Percentiles rank a stretch among this genome's conserved stretches.
phyloP scores from a whole-genome alignment of 2,888 invertebrate genomes.

The Drosophila emarginata region DNA sequence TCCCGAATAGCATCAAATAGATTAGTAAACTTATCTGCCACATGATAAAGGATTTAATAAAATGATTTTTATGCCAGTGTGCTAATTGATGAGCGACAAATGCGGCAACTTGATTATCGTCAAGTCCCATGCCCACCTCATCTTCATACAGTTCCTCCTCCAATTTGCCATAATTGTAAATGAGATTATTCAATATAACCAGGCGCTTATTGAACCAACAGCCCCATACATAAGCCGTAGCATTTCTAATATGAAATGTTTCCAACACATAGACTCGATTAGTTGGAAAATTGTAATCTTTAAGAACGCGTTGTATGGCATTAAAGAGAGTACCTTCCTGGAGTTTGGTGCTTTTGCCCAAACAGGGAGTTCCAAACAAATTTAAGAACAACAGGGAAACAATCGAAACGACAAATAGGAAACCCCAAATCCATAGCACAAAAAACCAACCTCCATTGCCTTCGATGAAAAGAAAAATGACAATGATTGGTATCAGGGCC shows the following conservation, averaged over 20 bases:
- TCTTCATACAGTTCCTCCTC: constrained; percentile 22
- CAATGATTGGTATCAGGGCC: constrained; percentile 46
- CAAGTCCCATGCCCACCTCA: constrained; percentile 44
- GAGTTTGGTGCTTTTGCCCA: constrained; percentile 38
- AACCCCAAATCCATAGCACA: constrained; percentile 47
- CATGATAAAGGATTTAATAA: constrained; percentile 14
- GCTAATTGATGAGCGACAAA: constrained; percentile 54
- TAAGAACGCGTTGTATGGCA: constrained; percentile 14
- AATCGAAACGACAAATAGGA: constrained; percentile 10
- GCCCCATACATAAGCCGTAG: constrained; percentile 45
- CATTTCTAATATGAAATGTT: constrained; percentile 19
- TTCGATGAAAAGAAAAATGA: constrained; percentile 45
- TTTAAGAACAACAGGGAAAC: background rate
- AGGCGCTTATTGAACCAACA: constrained; percentile 36
- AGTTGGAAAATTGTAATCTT: constrained; percentile 3
- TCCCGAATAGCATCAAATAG: constrained; percentile 49
- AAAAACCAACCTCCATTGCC: constrained; percentile 14
- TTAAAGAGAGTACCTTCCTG: background rate
- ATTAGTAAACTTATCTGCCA: constrained; percentile 34
- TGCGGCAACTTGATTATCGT: constrained; percentile 36
- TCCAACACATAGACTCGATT: constrained; percentile 30
- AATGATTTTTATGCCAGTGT: constrained; percentile 41
- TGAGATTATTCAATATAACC: constrained; percentile 43
- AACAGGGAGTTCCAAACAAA: constrained; percentile 27
- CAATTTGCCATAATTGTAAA: constrained; percentile 32